Conservation (phyloP, 2,113 vertebrate genomes). For the Proteles cristata region DNA sequence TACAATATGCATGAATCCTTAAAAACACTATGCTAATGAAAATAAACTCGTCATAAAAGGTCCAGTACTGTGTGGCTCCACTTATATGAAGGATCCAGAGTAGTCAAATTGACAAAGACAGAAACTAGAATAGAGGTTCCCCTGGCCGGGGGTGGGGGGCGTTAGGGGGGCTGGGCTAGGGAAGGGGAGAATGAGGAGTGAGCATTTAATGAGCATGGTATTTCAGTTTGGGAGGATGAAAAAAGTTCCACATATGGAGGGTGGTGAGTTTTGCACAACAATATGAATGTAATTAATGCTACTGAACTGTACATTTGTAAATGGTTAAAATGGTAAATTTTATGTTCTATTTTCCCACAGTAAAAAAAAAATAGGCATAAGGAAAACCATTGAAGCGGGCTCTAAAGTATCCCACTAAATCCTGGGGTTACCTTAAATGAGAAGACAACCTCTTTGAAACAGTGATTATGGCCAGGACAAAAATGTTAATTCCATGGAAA, state of each 20-base stretch:
- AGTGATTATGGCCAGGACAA: background rate
- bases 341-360: background rate
- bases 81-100: background rate
- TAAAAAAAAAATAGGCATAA: background rate
- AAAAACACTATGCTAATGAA: background rate
- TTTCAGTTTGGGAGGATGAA: background rate
- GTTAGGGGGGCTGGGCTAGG: too few species aligned
- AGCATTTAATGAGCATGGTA: too few species aligned
- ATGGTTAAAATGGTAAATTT: background rate
- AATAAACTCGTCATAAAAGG: background rate
- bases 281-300: background rate
- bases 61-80: background rate
- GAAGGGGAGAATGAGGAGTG: background rate
- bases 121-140: background rate
- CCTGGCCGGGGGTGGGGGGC: too few species aligned
- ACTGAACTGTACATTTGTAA: background rate
- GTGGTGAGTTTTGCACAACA: fast-evolving
- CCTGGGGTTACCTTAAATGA: background rate
- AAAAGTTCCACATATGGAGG: background rate
- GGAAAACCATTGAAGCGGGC: background rate
- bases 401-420: background rate
- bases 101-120: background rate
- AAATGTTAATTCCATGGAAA: background rate
- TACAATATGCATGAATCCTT: background rate
- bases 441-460: background rate